Percentiles rank a stretch among this genome's conserved stretches.
Conservation (phyloP, 2,113 vertebrate genomes). For the Suncus etruscus region DNA sequence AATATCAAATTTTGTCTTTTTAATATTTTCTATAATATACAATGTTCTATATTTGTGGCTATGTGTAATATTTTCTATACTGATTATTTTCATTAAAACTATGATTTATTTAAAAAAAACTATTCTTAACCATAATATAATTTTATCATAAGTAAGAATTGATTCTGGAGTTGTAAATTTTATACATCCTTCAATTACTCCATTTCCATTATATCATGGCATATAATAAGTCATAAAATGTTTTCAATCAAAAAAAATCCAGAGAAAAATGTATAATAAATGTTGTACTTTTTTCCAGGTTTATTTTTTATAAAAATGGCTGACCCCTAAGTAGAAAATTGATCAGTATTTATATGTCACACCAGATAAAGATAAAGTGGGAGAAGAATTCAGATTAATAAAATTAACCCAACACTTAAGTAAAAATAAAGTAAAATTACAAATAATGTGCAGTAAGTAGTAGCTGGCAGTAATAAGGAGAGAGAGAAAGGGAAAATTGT, state of each 20-base stretch:
- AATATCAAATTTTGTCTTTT: too few relatives aligned
- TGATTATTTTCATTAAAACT: too few relatives aligned
- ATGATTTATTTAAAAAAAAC: too few relatives aligned
- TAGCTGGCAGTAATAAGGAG: conserved; percentile 34
- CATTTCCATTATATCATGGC: neutral
- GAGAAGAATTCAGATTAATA: conserved; percentile 51
- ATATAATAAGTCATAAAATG: conserved; percentile 9
- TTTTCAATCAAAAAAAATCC: neutral
- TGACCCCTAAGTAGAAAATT: conserved; percentile 28
- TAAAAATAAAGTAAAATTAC: conserved; percentile 52
- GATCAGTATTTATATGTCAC: conserved; percentile 45
- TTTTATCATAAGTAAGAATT: neutral
- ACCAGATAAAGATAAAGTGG: conserved; percentile 59
- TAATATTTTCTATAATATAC: too few relatives aligned
- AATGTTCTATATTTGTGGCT: too few relatives aligned
- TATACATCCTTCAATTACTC: neutral
- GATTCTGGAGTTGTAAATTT: neutral
- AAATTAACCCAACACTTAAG: conserved; percentile 59
- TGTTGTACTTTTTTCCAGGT: conserved; percentile 25
- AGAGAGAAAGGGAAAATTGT: neutral
- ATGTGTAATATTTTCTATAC: too few relatives aligned
- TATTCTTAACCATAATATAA: too few relatives aligned
- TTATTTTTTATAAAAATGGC: conserved; percentile 40
- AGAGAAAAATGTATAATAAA: neutral
- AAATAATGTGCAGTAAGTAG: conserved; percentile 49